A percentile compares a stretch with the other conserved stretches of the same genome.
Evolutionary conservation across 2,888 invertebrate species (phyloP).

Genomic region (Idaea straminata): DNA sequence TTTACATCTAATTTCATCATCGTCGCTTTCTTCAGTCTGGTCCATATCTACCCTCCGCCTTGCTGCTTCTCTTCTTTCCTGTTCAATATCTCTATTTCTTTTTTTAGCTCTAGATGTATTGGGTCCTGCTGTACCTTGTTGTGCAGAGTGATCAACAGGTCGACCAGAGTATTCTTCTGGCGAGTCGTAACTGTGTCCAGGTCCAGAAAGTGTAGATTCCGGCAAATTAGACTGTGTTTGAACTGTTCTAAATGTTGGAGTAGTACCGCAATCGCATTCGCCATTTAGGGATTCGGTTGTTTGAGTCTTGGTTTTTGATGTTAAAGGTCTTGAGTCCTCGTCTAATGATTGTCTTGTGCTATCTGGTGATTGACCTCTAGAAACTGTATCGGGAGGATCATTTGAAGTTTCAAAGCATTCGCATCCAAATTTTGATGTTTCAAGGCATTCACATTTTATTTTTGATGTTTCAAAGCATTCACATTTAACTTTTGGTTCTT

Average conservation of each 20-base stretch:
- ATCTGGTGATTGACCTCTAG: no score
- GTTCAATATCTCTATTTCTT: conserved; percentile 19
- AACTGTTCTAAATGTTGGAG: neutral
- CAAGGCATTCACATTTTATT: no score
- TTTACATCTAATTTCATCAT: conserved; percentile 25
- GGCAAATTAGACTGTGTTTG: neutral
- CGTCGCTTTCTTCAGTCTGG: conserved; percentile 33
- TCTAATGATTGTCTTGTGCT: no score
- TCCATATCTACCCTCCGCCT: conserved; percentile 29
- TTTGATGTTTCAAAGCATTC: no score
- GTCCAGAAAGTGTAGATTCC: neutral
- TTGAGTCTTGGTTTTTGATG: no score
- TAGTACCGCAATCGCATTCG: neutral
- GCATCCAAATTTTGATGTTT: no score
- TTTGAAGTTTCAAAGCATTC: neutral
- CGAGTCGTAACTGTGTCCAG: neutral
- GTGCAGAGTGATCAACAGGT: neutral
- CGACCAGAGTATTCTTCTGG: neutral
- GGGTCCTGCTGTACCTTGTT: neutral
- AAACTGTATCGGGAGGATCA: no score
- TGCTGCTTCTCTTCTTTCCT: conserved; percentile 14
- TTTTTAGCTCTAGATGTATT: conserved; percentile 17
- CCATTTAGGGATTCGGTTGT: no score
- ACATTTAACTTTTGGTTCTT: no score
- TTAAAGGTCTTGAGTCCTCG: no score